Conservation (phyloP, 2,113 vertebrate species). For the human (Homo sapiens) region GRCh38 chr5:67642001-67642500, state of each 20-base stretch:
- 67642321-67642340: not conserved
- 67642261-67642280: not conserved
- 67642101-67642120: not conserved
- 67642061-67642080: not conserved
- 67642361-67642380: not conserved
- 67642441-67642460: not conserved
- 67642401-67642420: not conserved
- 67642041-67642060: not conserved
- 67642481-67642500: not conserved
- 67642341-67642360: not conserved
- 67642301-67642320: not conserved
- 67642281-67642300: not conserved
- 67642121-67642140: not conserved
- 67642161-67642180: not conserved
- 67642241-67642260: not conserved
- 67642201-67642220: not conserved
- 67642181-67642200: not conserved
- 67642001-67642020: not conserved
- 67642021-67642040: not conserved
- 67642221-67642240: not conserved
- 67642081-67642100: not conserved
- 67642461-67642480: not conserved
- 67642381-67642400: not conserved
- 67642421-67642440: conserved; percentile 1
- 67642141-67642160: not conserved